Evolutionary conservation across 2,113 vertebrate genomes (phyloP), one percentile per base, ranked within the genome.

Genomic region (Terrapene triunguis): DNA sequence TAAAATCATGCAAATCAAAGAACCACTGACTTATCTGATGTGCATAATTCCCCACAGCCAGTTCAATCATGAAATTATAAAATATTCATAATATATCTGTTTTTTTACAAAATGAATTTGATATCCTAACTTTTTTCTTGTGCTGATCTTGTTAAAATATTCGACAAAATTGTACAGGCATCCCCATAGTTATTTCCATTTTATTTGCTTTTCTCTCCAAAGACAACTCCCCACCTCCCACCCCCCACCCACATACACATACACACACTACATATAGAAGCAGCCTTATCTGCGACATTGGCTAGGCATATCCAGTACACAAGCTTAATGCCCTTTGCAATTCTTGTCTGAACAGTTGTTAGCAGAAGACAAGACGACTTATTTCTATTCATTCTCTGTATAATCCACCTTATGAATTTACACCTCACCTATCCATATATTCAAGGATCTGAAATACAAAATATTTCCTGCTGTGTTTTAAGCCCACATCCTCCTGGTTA

Each of bases 391-490:
- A 93, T 57, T 96, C 84, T 82, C 83, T 1, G 11, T 65, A 51
- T 97, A 97, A 96, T 97, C 94, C 96, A 96, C 87, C 92, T 92
- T 54, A 74, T 32, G 89, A 96, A 96, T 97, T 97, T 92, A 85
- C 51, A 97, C 92, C 89, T 96, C 84, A 93, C 86, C 92, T 93
- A 94, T 82, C 80, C 35, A 5, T 76, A 4, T 83, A 32, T 69
- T 91, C 74, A 32, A 95, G 80, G 88, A 93, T 79, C 65, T 93
- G 84, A 97, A 97, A 90, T 1, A 80, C 48, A 53, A 93, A 96
- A 85, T 94, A 93, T 96, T 96, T 95, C 93, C 95, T 3, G 85
- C 89, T 95, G 82, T 93, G 69, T 85, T 97, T 96, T 91, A 97
- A 97, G 87, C 85, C 85, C 93, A 51, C 91, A 87, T 96, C 89